Evolutionary conservation across 2,113 vertebrate genomes (phyloP), one percentile per base, ranked within the genome.

Genomic region (Hemibagrus wyckioides): DNA sequence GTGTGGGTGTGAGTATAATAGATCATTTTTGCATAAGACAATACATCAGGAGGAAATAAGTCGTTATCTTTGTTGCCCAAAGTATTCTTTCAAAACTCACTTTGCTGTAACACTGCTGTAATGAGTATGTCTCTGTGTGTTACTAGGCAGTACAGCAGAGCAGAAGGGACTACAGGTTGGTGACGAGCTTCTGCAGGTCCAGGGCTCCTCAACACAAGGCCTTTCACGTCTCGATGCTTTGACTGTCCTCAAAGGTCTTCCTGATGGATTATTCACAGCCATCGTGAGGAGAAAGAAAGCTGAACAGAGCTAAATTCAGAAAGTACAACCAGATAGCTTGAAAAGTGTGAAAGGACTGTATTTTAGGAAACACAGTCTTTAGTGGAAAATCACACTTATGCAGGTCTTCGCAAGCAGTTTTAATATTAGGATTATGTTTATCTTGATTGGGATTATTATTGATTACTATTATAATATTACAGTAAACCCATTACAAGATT

Each of bases 181-280:
- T 0, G 97, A 99, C 9, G 96, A 98, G 80, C 77, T 99, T 28
- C 30, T 99, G 86, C 95, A 96, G 73, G 91, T 99, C 61, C 96
- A 97, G 75, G 94, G 92, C 19, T 90, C 89, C 4, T 69, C 86
- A 50, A 76, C 97, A 89, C 96, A 96, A 89, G 97, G 97, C 41
- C 96, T 97, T 86, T 96, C 97, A 0, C 95, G 98, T n/a, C 98
- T 99, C 0, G 97, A 99, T 89, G 98, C 97, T 0, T 99, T 98
- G 98, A 97, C 92, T 79, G 54, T 95, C 85, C 96, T 99, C 91
- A 99, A 99, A 90, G 92, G 94, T 0, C 91, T 99, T 77, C 96
- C 97, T 0, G 96, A 97, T 0, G 98, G 97, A 1, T 93, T 94
- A 1, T 90, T 97, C 86, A 93, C 92, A 0, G 80, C 91, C 0